Evolutionary conservation across 2,888 invertebrate genomes (phyloP), one percentile per base, ranked within the genome.

Genomic region (Troides aeacus): DNA sequence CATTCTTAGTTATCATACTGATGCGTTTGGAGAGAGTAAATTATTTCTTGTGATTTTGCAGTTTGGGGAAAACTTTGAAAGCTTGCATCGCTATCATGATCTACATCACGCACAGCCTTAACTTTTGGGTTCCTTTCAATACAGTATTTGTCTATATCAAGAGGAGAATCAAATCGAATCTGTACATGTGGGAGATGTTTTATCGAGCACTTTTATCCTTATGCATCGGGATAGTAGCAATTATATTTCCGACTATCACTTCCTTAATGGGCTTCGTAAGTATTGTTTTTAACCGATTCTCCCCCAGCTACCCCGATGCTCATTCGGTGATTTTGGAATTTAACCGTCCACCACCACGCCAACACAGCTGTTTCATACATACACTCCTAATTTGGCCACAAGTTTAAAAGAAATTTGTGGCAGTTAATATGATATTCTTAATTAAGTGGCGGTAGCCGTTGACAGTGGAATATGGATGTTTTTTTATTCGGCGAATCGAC

Each of bases 241-340:
- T 90, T 2, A 10, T 76, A 0, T 90, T 90, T 42, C 91, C 91
- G 0, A 81, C 77, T 39, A 84, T 91, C 23, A 81, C 82, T 46
- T 79, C 81, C 4, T 73, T 91, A 23, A 89, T 90, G 84, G 89
- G 89, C 56, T 89, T 91, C 69, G 91, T 91, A 74, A 89, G 91
- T 89, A 76, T 72, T 61, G 18, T 36, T 61, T 0, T 21, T 46
- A 46, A 46, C 12, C 46, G 2, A 46, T 15, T 21, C 21, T 21
- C 21, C 21, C 21, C 1, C 8, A 39, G 10, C 1, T 12, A 46
- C 0, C 5, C 30, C 3, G 30, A 30, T 30, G 3, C 5, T 30
- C 5, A 30, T 30, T 30, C 5, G 30, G 30, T 30, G 30, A 30
- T 30, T 30, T 30, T 30, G 30, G 30, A 30, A 30, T 30, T 30